Evolutionary conservation across 2,113 vertebrate species (phyloP).

Genomic region (Gorsachius goisagi): DNA sequence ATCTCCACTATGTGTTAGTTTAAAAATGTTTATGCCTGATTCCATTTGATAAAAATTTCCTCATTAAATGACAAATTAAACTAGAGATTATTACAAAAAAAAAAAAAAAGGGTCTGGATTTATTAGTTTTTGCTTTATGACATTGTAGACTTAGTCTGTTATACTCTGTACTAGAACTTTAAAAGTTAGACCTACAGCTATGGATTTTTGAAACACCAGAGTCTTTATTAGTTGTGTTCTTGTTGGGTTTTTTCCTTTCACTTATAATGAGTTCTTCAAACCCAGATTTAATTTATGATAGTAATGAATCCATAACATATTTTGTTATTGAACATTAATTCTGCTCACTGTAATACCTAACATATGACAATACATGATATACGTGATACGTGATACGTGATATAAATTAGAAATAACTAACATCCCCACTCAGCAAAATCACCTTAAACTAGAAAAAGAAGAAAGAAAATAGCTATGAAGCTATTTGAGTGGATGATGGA

Average conservation of each 20-base stretch:
- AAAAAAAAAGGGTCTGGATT: fast-evolving
- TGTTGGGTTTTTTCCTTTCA: fast-evolving
- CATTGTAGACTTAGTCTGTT: background rate
- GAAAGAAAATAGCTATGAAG: background rate
- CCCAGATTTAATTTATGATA: fast-evolving
- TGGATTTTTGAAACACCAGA: background rate
- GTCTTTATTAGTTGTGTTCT: background rate
- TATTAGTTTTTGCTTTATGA: background rate
- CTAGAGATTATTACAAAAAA: background rate
- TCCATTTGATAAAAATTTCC: background rate
- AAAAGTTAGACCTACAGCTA: background rate
- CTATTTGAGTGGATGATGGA: background rate
- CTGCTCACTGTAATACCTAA: background rate
- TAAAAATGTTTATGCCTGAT: background rate
- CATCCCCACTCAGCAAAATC: background rate
- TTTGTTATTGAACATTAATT: background rate
- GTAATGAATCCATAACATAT: background rate
- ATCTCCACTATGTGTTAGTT: background rate
- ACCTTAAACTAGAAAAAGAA: background rate
- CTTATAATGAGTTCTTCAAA: background rate
- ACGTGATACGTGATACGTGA: no score
- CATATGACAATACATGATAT: no score
- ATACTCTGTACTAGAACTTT: background rate
- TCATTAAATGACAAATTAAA: background rate
- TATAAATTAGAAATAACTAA: background rate